These are phyloP conservation scores for Stegastes partitus DNA, from an alignment of 2,113 vertebrate genomes.

Conservation along the genomic window DNA sequence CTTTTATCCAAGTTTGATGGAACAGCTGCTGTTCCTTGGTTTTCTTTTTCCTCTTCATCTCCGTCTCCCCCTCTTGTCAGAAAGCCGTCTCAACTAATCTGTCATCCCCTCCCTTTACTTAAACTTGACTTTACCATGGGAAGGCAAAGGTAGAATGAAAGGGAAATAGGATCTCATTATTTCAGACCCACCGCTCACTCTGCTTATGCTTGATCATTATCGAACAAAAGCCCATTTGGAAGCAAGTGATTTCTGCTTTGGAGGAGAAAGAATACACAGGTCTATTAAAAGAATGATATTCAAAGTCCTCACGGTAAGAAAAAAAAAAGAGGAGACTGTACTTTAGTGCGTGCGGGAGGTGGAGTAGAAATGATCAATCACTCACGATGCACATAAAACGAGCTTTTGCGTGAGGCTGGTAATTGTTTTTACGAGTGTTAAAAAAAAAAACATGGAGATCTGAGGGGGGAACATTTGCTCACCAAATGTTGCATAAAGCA, in stretches of 20 bases:
- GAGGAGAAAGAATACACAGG: constrained; percentile 50
- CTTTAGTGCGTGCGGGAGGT: constrained; percentile 16
- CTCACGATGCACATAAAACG: constrained; percentile 39
- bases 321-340: constrained; percentile 36
- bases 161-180: constrained; percentile 82
- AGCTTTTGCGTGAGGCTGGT: constrained; percentile 23
- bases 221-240: constrained; percentile 70
- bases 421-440: constrained; percentile 38
- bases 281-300: constrained; percentile 48
- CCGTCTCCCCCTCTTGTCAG: constrained; percentile 55
- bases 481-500: no score
- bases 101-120: constrained; percentile 66
- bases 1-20: constrained; percentile 70
- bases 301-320: constrained; percentile 48
- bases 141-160: constrained; percentile 75
- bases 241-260: constrained; percentile 66
- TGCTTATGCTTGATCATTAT: constrained; percentile 78
- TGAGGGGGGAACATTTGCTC: no score
- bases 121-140: constrained; percentile 68
- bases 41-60: constrained; percentile 47
- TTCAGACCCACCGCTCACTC: constrained; percentile 69
- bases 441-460: constrained; percentile 5
- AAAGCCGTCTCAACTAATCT: constrained; percentile 66
- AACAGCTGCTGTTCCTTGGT: constrained; percentile 63
- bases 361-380: constrained; percentile 53